A percentile compares a stretch with the other conserved stretches of the same genome.
These are phyloP conservation scores for Gracilinanus agilis DNA, from an alignment of 2,113 vertebrate genomes.

Conservation along the genomic window DNA sequence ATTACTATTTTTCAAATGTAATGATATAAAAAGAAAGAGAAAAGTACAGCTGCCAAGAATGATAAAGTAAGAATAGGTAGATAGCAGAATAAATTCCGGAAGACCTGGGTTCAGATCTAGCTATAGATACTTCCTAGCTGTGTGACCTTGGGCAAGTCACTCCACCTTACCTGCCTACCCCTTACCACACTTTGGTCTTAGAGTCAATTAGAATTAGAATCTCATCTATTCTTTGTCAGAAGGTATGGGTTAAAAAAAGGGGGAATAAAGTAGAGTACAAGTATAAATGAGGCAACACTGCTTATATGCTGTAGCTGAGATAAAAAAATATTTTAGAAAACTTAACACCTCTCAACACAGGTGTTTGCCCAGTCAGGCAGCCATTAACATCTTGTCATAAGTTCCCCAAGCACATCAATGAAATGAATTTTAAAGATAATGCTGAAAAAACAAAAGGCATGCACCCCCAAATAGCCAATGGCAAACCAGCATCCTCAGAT, in stretches of 20 bases:
- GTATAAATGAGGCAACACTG: constrained; percentile 62
- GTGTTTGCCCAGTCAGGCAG: constrained; percentile 76
- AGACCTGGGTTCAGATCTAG: neutral
- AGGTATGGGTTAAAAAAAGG: too few relatives aligned
- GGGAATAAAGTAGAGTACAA: neutral
- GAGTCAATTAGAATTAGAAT: too few relatives aligned
- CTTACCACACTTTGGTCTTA: too few relatives aligned
- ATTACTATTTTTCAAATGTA: constrained; percentile 2
- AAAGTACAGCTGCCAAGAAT: neutral
- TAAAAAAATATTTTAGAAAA: constrained; percentile 75
- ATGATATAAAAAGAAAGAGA: constrained; percentile 35
- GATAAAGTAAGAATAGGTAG: neutral
- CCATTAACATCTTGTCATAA: constrained; percentile 82
- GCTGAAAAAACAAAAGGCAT: constrained; percentile 61
- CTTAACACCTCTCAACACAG: constrained; percentile 79
- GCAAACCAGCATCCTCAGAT: constrained; percentile 1
- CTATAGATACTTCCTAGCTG: neutral
- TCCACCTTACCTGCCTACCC: too few relatives aligned
- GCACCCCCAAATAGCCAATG: constrained; percentile 60
- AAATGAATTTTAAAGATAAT: constrained; percentile 72
- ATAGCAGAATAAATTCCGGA: too few relatives aligned
- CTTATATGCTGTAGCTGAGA: constrained; percentile 67
- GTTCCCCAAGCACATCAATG: constrained; percentile 64
- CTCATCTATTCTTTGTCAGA: too few relatives aligned
- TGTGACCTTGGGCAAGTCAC: too few relatives aligned